phyloP scores from a whole-genome alignment of 2,113 vertebrate genomes.

The Pelusios castaneus region DNA sequence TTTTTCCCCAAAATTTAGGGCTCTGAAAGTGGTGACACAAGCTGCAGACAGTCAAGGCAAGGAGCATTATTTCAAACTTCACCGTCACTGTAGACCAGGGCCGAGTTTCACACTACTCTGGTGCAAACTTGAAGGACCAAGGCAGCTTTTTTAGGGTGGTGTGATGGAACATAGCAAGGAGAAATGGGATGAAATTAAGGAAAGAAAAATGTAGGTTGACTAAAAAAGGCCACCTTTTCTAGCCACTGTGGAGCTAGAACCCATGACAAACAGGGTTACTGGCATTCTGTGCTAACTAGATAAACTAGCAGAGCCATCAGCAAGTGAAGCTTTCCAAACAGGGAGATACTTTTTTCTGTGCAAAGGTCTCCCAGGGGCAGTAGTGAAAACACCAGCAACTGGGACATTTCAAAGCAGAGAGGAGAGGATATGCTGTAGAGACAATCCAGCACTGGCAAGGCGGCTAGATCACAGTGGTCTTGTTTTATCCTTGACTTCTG shows the following conservation, averaged over 20 bases:
- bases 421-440: neutral
- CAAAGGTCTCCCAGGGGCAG: neutral
- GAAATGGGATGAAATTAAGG: neutral
- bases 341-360: neutral
- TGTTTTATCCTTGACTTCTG: neutral
- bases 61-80: too few relatives aligned
- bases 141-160: neutral
- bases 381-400: neutral
- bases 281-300: too few relatives aligned
- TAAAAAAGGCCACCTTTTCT: neutral
- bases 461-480: neutral
- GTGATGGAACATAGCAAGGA: neutral
- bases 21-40: too few relatives aligned
- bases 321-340: neutral
- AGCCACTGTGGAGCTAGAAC: too few relatives aligned
- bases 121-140: neutral
- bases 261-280: too few relatives aligned
- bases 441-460: neutral
- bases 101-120: neutral
- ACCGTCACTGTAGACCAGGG: too few relatives aligned
- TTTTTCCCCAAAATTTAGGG: too few relatives aligned
- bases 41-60: too few relatives aligned
- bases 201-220: neutral
- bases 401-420: neutral
- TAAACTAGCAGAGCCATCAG: too few relatives aligned